Evolutionary conservation across 2,888 invertebrate genomes (phyloP).

Genomic region (Ctena decussata): DNA sequence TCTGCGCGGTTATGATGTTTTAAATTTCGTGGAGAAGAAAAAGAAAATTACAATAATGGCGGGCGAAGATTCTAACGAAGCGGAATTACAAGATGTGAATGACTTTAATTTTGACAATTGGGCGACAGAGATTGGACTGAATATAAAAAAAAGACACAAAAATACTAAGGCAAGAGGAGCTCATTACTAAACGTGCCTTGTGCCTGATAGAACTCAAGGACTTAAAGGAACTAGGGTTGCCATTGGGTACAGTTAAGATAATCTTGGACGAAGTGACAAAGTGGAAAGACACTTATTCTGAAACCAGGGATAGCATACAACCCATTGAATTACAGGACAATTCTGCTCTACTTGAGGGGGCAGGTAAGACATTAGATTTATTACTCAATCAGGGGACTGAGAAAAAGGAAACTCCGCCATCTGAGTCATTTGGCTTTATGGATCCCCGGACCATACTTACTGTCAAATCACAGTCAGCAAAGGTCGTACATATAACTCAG

Average conservation of each 20-base stretch:
- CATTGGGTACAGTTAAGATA: slow-evolving; percentile 14
- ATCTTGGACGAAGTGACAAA: neutral
- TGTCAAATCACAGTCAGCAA: no score
- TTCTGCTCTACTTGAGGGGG: neutral
- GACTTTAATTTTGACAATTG: slow-evolving; percentile 28
- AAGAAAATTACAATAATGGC: neutral
- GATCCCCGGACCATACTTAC: no score
- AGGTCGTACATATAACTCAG: no score
- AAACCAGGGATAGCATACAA: neutral
- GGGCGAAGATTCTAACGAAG: neutral
- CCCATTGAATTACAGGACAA: neutral
- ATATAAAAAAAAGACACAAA: slow-evolving; percentile 16
- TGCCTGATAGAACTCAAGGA: neutral
- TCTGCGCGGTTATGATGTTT: no score
- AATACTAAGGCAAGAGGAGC: slow-evolving; percentile 26
- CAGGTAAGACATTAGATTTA: neutral
- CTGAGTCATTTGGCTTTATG: no score
- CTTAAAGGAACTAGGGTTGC: slow-evolving; percentile 23
- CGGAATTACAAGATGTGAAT: neutral
- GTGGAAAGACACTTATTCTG: neutral
- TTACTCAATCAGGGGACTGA: no score
- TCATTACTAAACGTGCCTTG: neutral
- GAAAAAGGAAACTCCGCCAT: no score
- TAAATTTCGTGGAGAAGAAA: neutral
- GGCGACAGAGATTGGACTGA: neutral